Base-by-base conservation (phyloP, 1,140 invertebrate genomes). In the Lepidurus couesii region DNA sequence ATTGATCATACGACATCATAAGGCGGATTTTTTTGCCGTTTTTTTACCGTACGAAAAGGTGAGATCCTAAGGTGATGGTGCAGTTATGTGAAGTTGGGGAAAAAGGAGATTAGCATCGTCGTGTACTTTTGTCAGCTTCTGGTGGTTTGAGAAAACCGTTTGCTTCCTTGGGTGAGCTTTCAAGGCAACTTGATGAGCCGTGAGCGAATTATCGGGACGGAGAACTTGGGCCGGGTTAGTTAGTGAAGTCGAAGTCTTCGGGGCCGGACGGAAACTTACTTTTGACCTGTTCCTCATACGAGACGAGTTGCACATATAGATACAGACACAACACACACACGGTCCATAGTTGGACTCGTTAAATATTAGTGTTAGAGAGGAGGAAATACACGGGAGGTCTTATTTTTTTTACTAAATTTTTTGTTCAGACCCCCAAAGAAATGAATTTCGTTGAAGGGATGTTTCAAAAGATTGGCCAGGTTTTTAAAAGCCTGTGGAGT, bases 401-500 rank as follows among this genome's bases (percentile, higher is more conserved):
- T 65, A 21, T 65, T 21, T 65, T 65, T 13, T 65, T 53, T 65
- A 65, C 16, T 21, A 65, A 53, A 11, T n/a, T n/a, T n/a, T 7
- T n/a, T 16, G 21, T n/a, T 11, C 53, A 16, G 53, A 7, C 16
- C 21, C 16, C 7, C 16, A 65, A 65, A n/a, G 53, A 65, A 7
- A 65, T n/a, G 53, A 65, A 65, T n/a, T n/a, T 65, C n/a, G 53
- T 65, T 65, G 53, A 65, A 13, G 53, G 21, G 16, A 13, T 65
- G 21, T 65, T 21, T 65, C 21, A 13, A n/a, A 0, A 65, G 53
- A 65, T 65, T 65, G 53, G 53, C 21, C 53, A 9, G 53, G n/a
- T 65, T 65, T 65, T 65, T 13, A 65, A 21, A 65, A 65, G 53
- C 53, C 21, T 65, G 53, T 65, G 53, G 53, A 65, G 53, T 65